A percentile compares a stretch with the other conserved stretches of the same genome.
Evolutionary conservation across 1,140 invertebrate species (phyloP).

Genomic region (Glomeris maerens): DNA sequence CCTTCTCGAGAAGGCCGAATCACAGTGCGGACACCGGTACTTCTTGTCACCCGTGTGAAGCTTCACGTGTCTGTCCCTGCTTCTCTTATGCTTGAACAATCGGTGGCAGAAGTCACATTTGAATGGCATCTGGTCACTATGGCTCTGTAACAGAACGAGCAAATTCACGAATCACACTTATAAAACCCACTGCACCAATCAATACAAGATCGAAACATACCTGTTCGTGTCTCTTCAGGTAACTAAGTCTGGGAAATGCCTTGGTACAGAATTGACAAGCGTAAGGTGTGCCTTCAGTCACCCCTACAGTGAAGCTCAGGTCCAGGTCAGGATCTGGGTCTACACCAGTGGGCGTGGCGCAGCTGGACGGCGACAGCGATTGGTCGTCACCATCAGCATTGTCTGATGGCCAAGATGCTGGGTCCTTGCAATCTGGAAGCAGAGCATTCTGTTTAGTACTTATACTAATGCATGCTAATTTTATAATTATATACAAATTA

Average conservation of each 20-base stretch:
- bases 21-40: constrained; percentile 80
- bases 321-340: constrained; percentile 36
- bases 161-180: neutral
- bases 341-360: constrained; percentile 33
- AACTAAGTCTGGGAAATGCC: constrained; percentile 69
- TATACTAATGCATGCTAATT: too few species aligned
- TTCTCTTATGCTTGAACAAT: constrained; percentile 87
- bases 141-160: constrained; percentile 43
- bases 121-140: constrained; percentile 78
- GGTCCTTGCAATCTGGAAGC: constrained; percentile 43
- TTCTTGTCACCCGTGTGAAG: constrained; percentile 87
- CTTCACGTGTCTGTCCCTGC: constrained; percentile 83
- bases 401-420: constrained; percentile 46
- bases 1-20: constrained; percentile 84
- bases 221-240: constrained; percentile 86
- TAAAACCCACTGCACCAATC: too few species aligned
- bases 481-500: too few species aligned
- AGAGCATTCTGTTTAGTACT: too few species aligned
- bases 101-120: constrained; percentile 76
- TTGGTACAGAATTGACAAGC: constrained; percentile 81
- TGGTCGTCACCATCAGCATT: constrained; percentile 42
- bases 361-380: constrained; percentile 36
- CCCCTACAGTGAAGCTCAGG: constrained; percentile 46
- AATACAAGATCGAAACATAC: constrained; percentile 33
- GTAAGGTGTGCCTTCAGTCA: constrained; percentile 61